Evolutionary conservation across 1,140 invertebrate species (phyloP), one percentile per base, ranked within the genome.

Genomic region (Pogonomyrmex barbatus): DNA sequence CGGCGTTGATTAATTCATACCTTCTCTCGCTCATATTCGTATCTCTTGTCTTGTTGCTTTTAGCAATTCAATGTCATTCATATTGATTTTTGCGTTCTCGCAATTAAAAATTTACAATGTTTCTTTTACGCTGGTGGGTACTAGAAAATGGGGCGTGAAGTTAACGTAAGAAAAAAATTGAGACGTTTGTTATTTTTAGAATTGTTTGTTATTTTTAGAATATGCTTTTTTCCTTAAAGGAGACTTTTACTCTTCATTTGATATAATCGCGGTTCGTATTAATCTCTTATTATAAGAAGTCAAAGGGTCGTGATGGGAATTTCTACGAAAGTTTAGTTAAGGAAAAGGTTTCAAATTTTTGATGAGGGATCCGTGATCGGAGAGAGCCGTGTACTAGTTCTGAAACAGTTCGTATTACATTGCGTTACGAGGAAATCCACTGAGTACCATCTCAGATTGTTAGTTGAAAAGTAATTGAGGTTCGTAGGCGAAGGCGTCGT

Each of bases 401-500:
- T 42, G 24, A 81, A 45, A 70, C n/a, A 52, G 45, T 39, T 54
- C 60, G 42, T 78, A 45, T 56, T 52, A 54, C 12, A 45, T 30
- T 81, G 30, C 36, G 17, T 81, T 56, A 56, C 6, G 67, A 45
- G n/a, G 52, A 54, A 56, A 67, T 79, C 3, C 33, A 68, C 4
- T 30, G 39, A 62, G 50, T 62, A 45, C 9, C 30, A 63, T 45
- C 14, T 68, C 24, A 12, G 24, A 24, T 24, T 24, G 36, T 82
- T 70, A 47, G 54, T 47, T 36, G 54, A 39, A 30, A 58, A 47
- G 33, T 39, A 73, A 82, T 82, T 60, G 67, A 60, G 30, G 30
- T 47, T 30, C 30, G 9, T 47, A 58, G 30, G 10, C 52, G 10
- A 58, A 47, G 50, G 33, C 76, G 30, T 63, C 33, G 76, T 50